Base-by-base conservation (phyloP, 2,888 invertebrate genomes). In the Heliconius ismenius region DNA sequence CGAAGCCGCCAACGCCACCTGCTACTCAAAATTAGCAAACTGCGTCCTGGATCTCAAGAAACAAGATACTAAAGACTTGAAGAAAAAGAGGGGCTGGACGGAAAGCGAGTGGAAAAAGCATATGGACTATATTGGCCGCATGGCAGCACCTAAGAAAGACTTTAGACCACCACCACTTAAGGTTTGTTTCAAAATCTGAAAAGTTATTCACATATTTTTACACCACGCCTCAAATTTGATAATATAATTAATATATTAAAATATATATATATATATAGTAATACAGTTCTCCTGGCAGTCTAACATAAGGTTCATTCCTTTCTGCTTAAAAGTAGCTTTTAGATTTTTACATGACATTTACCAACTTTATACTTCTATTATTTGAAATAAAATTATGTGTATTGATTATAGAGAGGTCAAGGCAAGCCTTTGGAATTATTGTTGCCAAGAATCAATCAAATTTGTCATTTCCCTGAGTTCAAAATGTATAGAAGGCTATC, bases 71-170 rank as follows among this genome's bases (percentile, higher is more conserved):
- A 91, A 90, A 77, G 91, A 91, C 0, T 77, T 86, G 1, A 92
- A 88, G 81, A 92, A 90, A 83, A 92, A 88, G 80, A 84, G 83
- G 7, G 89, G 87, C 0, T 93, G 93, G 93, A 83, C 88, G 0
- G 89, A 91, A 77, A 87, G 87, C 28, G 93, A 93, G 4, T 93
- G 93, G 93, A 92, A 92, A 83, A 92, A 92, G 76, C 94, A 93
- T 76, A 92, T 92, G 92, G 93, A 93, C 15, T 91, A 93, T 60
- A 91, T 94, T 54, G 80, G 83, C 7, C 89, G 89, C 76, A 90
- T 94, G 4, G 86, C 93, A 6, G 85, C 76, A 9, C 91, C 93
- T 0, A 91, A 84, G 81, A 87, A 79, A 75, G 81, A 87, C 65
- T 89, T 86, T 65, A 74, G 75, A 54, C 87, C 89, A 0, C 82